Percentiles rank a stretch among this genome's conserved stretches.
Conservation (phyloP, 2,113 vertebrate genomes). For the Riparia riparia region DNA sequence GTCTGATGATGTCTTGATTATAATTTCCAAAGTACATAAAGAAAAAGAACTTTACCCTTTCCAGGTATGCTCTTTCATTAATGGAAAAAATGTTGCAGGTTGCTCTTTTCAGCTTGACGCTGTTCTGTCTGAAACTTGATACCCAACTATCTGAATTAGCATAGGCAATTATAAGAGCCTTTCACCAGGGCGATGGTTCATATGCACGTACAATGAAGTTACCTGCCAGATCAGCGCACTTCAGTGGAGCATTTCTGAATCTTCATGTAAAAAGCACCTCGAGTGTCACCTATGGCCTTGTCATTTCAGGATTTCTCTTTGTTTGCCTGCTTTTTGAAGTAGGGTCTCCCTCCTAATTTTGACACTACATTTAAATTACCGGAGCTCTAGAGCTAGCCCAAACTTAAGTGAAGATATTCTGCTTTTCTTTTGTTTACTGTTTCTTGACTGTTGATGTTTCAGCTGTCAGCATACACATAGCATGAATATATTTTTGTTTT, state of each 20-base stretch:
- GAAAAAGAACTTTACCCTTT: not conserved
- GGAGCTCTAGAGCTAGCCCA: not conserved
- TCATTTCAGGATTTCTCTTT: not conserved
- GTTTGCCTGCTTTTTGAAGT: not conserved
- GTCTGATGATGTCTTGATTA: not conserved
- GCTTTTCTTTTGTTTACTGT: slow-evolving; percentile 26
- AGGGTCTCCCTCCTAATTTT: not conserved
- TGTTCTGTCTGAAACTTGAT: not conserved
- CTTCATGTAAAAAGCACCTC: not conserved
- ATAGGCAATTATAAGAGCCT: not conserved
- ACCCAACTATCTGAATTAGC: not conserved
- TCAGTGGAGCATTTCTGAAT: not conserved
- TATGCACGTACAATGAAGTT: not conserved
- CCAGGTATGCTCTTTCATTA: not conserved
- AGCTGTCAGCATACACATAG: slow-evolving; percentile 25
- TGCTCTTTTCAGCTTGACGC: not conserved
- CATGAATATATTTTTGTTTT: slow-evolving; percentile 21
- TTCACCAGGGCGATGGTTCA: not conserved
- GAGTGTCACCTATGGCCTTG: not conserved
- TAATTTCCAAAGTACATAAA: not conserved
- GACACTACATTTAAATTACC: not conserved
- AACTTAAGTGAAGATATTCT: slow-evolving; percentile 1
- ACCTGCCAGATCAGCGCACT: not conserved
- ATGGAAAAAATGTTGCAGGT: not conserved
- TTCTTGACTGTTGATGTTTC: slow-evolving; percentile 30